Base-by-base conservation (phyloP, 2,797 vertebrate species). In the Girardinus metallicus region DNA sequence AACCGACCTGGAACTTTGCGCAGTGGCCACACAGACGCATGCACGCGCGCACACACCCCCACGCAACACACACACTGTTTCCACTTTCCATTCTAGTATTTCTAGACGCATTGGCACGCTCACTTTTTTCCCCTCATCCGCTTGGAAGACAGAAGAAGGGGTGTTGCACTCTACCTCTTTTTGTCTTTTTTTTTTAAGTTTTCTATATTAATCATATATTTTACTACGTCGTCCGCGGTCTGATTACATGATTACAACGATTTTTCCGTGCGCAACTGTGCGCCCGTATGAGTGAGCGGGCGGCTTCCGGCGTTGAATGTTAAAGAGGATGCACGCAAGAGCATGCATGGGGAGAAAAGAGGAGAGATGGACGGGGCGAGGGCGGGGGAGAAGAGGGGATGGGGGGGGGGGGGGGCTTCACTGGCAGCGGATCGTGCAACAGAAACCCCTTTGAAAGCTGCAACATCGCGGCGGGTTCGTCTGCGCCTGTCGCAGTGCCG, bases 1-100 rank as follows among this genome's bases (percentile, higher is more conserved):
- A 89, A 79, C 82, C 87, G 81, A 92, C 79, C 85, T 86, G 85
- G 82, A 95, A 95, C 93, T 95, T 95, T 95, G 93, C 93, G 94
- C 94, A 94, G 91, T 93, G 92, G 84, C 72, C 68, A 44, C 41
- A 46, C 41, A 46, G 41, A 71, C 12, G 0, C 76, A 10, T 41
- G 8, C 57, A 1, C 75, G 5, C 85, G 4, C 83, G 0, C 77
- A 36, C 29, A 5, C 12, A 57, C 11, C 5, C 53, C 4, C 53
- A n/a, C 26, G 12, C 68, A 6, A 64, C 36, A 36, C 70, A 44
- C 70, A 76, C 76, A 53, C 81, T 80, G 83, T 89, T 86, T 88
- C 49, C 73, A 79, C 29, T 82, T 66, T 81, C 57, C 55, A 77
- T 49, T 46, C n/a, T 72, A 2, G 39, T 26, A 11, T 43, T 41